These are phyloP conservation scores for Peromyscus californicus DNA, from an alignment of 2,113 vertebrate genomes.

Conservation along the genomic window DNA sequence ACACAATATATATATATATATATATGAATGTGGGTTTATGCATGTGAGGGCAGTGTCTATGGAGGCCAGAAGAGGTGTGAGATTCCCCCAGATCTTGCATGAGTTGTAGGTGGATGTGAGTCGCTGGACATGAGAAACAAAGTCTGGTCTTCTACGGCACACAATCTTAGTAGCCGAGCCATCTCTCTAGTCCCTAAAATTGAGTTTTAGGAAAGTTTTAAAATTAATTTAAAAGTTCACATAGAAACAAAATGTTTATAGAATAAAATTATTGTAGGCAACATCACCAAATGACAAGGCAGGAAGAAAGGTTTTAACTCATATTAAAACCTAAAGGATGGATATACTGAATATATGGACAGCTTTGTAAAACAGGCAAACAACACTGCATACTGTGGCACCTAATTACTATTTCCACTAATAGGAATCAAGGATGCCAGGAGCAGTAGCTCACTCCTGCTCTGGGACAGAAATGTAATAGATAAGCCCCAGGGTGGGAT, in stretches of 20 bases:
- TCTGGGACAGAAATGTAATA: background rate
- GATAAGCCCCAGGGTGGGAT: background rate
- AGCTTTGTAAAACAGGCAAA: background rate
- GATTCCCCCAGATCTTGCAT: too few relatives aligned
- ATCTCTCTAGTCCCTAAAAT: background rate
- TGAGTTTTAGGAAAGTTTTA: background rate
- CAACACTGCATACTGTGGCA: background rate
- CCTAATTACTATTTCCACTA: background rate
- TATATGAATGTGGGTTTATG: background rate
- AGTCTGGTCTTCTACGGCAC: background rate
- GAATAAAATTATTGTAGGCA: background rate
- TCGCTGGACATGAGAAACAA: background rate
- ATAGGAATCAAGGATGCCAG: background rate
- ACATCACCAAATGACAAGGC: background rate
- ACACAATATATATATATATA: background rate
- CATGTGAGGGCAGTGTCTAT: background rate
- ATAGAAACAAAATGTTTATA: background rate
- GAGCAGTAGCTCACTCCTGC: background rate
- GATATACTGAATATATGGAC: background rate
- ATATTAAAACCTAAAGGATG: background rate
- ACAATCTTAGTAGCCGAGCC: too few relatives aligned
- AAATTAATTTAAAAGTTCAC: background rate
- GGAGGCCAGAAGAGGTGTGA: background rate
- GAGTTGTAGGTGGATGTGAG: too few relatives aligned
- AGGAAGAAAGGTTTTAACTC: background rate